Evolutionary conservation across 2,888 invertebrate species (phyloP).

Genomic region (Hesperia comma): DNA sequence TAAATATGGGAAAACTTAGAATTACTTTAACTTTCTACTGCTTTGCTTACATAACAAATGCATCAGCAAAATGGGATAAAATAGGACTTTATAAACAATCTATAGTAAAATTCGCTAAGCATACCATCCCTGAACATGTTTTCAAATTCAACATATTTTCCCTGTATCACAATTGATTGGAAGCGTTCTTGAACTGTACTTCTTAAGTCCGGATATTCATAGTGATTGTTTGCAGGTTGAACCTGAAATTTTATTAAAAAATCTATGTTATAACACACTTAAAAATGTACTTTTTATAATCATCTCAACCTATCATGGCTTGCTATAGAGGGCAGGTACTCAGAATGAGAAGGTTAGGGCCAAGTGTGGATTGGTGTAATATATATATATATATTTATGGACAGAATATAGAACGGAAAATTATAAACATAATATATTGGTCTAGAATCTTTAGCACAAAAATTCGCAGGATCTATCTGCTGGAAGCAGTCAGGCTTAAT

Average conservation of each 20-base stretch:
- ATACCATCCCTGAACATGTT: constrained; percentile 30
- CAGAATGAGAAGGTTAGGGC: no score
- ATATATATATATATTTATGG: no score
- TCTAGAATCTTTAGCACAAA: no score
- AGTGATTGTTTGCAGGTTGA: neutral
- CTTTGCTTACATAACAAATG: constrained; percentile 3
- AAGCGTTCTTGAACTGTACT: constrained; percentile 23
- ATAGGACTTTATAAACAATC: neutral
- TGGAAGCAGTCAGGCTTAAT: no score
- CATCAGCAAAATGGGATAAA: neutral
- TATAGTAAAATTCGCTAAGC: constrained; percentile 8
- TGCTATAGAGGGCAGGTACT: no score
- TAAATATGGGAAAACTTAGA: neutral
- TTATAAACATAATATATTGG: no score
- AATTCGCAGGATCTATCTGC: no score
- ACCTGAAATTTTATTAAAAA: constrained; percentile 22
- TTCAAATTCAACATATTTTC: constrained; percentile 25
- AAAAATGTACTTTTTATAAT: no score
- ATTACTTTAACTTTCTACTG: neutral
- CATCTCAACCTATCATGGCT: no score
- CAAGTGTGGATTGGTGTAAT: no score
- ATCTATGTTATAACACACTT: no score
- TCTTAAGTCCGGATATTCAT: neutral
- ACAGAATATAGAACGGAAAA: no score
- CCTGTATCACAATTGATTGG: constrained; percentile 24